phyloP scores from a whole-genome alignment of 1,140 invertebrate genomes.

The Dermatophagoides farinae region DNA sequence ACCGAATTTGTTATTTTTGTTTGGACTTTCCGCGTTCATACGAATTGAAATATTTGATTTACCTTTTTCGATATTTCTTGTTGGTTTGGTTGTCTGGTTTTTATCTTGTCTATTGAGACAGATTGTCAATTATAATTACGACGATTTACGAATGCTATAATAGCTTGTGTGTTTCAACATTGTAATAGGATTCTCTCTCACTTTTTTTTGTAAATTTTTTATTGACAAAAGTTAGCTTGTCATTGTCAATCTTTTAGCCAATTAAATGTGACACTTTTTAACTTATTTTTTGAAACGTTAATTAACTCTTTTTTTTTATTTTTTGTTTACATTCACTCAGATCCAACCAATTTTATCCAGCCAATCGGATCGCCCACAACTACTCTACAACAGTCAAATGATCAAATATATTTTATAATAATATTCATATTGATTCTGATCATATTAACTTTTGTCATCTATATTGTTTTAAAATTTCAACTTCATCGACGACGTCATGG shows the following conservation, averaged over 20 bases:
- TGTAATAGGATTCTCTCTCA: no score
- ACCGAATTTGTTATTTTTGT: no score
- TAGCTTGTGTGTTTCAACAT: no score
- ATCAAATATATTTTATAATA: conserved; percentile 5
- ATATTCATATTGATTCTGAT: background rate
- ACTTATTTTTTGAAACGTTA: background rate
- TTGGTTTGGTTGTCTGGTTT: no score
- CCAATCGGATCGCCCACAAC: background rate
- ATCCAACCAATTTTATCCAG: background rate
- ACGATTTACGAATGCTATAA: no score
- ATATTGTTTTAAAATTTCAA: conserved; percentile 1
- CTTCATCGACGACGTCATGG: background rate
- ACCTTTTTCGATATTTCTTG: no score
- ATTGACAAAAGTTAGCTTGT: background rate
- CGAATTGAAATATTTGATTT: no score
- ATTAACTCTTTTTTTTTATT: background rate
- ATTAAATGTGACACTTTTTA: background rate
- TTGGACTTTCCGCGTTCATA: no score
- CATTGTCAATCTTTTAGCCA: background rate
- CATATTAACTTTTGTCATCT: background rate
- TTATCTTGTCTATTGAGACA: no score
- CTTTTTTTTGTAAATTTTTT: no score
- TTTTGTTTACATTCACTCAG: background rate
- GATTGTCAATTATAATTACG: no score
- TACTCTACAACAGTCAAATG: background rate